These are phyloP conservation scores for Lampris megalopsis DNA, from an alignment of 2,113 vertebrate species.

Conservation along the genomic window DNA sequence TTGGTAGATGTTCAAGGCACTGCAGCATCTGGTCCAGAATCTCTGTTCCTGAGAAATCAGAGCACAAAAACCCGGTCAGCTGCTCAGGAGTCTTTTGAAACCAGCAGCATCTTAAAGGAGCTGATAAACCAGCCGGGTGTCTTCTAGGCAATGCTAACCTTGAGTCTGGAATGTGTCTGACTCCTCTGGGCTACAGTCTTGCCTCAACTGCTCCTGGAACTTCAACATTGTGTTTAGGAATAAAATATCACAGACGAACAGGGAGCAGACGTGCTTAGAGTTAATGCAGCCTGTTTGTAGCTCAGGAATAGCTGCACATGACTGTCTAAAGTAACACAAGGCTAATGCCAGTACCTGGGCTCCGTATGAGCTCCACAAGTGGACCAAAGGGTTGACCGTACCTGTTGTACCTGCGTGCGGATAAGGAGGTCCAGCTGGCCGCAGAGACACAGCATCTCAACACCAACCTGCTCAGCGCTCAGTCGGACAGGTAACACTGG, in stretches of 20 bases:
- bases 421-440: constrained; percentile 86
- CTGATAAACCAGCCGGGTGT: too few relatives aligned
- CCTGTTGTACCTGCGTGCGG: constrained; percentile 84
- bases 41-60: constrained; percentile 72
- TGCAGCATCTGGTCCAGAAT: constrained; percentile 85
- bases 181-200: constrained; percentile 80
- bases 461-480: constrained; percentile 83
- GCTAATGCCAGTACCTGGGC: too few relatives aligned
- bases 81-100: not conserved
- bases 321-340: too few relatives aligned
- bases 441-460: constrained; percentile 86
- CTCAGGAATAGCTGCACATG: not conserved
- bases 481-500: constrained; percentile 81
- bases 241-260: not conserved
- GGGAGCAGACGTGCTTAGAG: not conserved
- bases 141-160: constrained; percentile 56
- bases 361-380: too few relatives aligned
- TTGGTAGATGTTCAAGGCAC: constrained; percentile 85
- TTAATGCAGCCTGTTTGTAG: not conserved
- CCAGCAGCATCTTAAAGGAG: not conserved
- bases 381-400: constrained; percentile 21
- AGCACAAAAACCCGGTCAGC: not conserved
- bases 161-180: constrained; percentile 79
- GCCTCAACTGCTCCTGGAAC: constrained; percentile 82
- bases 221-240: constrained; percentile 27